phyloP scores from a whole-genome alignment of 2,113 vertebrate species.

The Osmerus mordax region DNA sequence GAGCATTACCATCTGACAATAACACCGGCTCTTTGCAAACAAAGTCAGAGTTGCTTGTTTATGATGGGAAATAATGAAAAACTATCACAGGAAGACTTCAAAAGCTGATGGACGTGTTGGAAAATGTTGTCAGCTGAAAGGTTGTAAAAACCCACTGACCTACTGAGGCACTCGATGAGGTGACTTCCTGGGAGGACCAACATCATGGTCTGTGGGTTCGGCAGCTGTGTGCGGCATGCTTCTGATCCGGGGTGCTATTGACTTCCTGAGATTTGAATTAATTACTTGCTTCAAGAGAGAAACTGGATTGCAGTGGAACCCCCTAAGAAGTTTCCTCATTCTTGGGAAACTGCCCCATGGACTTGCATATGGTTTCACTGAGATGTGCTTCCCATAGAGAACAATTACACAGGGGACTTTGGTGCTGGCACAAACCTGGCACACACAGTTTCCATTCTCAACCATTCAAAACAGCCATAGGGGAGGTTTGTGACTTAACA shows the following conservation, averaged over 20 bases:
- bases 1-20: conserved; percentile 21
- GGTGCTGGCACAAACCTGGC: conserved; percentile 69
- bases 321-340: conserved; percentile 77
- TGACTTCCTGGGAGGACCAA: conserved; percentile 66
- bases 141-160: conserved; percentile 55
- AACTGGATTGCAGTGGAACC: conserved; percentile 72
- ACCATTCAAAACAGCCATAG: conserved; percentile 79
- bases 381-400: conserved; percentile 77
- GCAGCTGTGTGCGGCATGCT: conserved; percentile 68
- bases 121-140: conserved; percentile 42
- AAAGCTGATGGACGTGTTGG: conserved; percentile 12
- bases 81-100: background rate
- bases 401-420: conserved; percentile 77
- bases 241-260: conserved; percentile 69
- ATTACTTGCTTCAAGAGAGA: conserved; percentile 78
- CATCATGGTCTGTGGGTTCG: conserved; percentile 49
- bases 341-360: conserved; percentile 76
- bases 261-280: conserved; percentile 78
- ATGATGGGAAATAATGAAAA: background rate
- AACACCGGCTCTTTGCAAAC: conserved; percentile 23
- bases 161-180: conserved; percentile 24
- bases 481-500: conserved; percentile 82
- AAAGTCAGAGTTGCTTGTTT: conserved; percentile 22
- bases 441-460: conserved; percentile 71
- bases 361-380: conserved; percentile 79